These are phyloP conservation scores for Sialis lutaria DNA, from an alignment of 2,888 invertebrate genomes.

Conservation along the genomic window DNA sequence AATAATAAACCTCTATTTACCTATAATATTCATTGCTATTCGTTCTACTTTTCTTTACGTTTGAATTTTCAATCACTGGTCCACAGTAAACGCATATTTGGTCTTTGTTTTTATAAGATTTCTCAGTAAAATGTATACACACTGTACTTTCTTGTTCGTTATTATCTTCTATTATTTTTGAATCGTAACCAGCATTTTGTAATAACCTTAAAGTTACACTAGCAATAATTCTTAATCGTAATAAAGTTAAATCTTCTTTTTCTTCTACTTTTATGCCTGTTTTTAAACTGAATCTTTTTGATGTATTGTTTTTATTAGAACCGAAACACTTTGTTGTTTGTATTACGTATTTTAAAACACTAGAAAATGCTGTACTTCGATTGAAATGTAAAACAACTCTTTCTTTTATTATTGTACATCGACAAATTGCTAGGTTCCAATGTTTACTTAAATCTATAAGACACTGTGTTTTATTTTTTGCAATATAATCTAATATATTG, in stretches of 20 bases:
- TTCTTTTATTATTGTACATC: constrained; percentile 24
- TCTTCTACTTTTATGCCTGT: constrained; percentile 8
- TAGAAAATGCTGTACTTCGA: constrained; percentile 19
- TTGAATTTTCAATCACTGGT: constrained; percentile 36
- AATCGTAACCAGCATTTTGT: constrained; percentile 17
- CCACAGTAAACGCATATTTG: constrained; percentile 31
- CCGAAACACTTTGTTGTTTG: constrained; percentile 9
- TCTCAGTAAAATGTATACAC: constrained; percentile 21
- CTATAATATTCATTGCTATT: constrained; percentile 33
- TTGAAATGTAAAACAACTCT: constrained; percentile 35
- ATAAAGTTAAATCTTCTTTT: constrained; percentile 18
- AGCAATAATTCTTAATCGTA: constrained; percentile 23
- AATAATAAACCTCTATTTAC: constrained; percentile 17
- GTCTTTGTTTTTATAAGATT: constrained; percentile 22
- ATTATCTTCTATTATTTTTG: constrained; percentile 15
- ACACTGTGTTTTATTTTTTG: constrained; percentile 1
- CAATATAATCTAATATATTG: constrained; percentile 9
- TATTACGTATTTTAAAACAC: constrained; percentile 4
- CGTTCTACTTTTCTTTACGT: constrained; percentile 32
- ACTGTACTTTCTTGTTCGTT: constrained; percentile 20
- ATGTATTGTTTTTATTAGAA: background rate
- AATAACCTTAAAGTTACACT: constrained; percentile 22
- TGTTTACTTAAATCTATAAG: constrained; percentile 26
- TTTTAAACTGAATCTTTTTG: background rate
- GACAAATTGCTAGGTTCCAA: constrained; percentile 30